These are phyloP conservation scores for Molothrus aeneus DNA, from an alignment of 2,797 vertebrate genomes.

Conservation along the genomic window DNA sequence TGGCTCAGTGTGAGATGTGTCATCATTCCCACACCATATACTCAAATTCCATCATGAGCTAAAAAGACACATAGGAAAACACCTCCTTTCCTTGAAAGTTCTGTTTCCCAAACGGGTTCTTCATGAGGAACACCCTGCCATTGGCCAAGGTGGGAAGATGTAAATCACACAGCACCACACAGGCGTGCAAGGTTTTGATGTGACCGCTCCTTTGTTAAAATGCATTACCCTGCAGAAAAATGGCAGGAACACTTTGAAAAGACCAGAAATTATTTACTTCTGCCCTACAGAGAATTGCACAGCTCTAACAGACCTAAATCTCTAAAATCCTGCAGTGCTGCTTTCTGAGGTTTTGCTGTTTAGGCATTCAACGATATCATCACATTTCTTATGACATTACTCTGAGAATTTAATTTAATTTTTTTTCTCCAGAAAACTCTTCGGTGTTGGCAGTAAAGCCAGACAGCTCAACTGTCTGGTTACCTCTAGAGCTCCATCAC, in stretches of 20 bases:
- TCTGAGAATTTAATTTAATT: not conserved
- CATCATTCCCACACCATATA: not conserved
- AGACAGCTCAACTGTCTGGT: not conserved
- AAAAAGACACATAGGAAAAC: not conserved
- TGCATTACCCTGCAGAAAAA: not conserved
- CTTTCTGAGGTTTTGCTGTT: not conserved
- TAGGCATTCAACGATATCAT: fast-evolving
- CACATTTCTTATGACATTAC: not conserved
- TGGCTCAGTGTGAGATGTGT: not conserved
- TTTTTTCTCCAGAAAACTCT: not conserved
- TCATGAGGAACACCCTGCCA: not conserved
- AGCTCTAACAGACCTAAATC: not conserved
- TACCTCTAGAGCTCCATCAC: not conserved
- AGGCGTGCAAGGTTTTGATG: not conserved
- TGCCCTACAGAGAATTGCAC: not conserved
- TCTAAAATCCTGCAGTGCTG: not conserved
- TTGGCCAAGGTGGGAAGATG: not conserved
- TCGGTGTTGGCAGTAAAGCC: not conserved
- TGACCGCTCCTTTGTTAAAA: not conserved
- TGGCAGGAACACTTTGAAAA: not conserved
- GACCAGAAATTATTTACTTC: not conserved
- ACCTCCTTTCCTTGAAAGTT: not conserved
- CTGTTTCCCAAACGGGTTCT: not conserved
- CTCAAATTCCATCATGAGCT: not conserved
- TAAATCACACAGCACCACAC: not conserved